Conservation (phyloP, 2,888 invertebrate species). For the Keiferia lycopersicella region DNA sequence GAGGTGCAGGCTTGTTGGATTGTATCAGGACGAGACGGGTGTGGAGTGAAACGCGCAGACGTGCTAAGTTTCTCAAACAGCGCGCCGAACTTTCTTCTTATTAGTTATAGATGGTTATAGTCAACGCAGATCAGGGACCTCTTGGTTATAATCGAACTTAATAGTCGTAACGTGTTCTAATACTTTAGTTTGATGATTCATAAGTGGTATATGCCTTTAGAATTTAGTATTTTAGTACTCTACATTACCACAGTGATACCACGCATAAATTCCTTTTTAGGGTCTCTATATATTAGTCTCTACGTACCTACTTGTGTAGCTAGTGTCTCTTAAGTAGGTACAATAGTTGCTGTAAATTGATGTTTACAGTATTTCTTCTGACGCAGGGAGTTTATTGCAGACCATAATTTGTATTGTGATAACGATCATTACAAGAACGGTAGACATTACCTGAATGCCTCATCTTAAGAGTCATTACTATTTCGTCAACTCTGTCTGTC, state of each 20-base stretch:
- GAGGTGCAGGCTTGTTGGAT: neutral
- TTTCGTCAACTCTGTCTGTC: no score
- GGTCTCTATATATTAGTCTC: neutral
- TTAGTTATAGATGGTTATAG: no score
- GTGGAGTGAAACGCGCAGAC: neutral
- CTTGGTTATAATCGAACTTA: neutral
- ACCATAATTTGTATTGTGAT: neutral
- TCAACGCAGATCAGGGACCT: neutral
- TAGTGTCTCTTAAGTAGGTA: neutral
- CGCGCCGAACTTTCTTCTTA: neutral
- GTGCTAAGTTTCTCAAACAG: slow-evolving; percentile 2
- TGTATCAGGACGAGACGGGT: neutral
- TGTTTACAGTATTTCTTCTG: neutral
- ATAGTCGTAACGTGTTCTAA: neutral
- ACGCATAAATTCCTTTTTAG: neutral
- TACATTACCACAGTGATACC: neutral
- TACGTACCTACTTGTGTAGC: neutral
- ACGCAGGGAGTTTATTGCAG: neutral
- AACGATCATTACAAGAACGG: neutral
- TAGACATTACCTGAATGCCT: neutral
- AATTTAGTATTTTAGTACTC: neutral
- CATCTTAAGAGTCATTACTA: no score
- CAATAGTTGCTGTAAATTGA: neutral
- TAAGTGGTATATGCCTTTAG: neutral
- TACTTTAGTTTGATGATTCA: neutral